A percentile compares a stretch with the other conserved stretches of the same genome.
These are phyloP conservation scores for Lucinisca nassula DNA, from an alignment of 2,888 invertebrate species.

Conservation along the genomic window DNA sequence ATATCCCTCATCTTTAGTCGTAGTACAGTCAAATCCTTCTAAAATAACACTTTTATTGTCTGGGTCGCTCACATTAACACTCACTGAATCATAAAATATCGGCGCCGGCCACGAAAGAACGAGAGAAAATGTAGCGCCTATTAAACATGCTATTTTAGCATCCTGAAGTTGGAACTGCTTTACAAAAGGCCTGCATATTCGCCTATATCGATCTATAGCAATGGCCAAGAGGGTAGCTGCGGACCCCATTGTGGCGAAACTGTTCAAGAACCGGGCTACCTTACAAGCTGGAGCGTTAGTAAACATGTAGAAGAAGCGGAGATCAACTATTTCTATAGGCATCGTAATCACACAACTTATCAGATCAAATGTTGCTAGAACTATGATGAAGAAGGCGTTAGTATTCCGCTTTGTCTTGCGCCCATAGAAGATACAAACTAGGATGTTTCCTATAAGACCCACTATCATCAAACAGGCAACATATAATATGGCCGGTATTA, in stretches of 20 bases:
- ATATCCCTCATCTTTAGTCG: conserved; percentile 43
- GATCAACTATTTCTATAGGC: conserved; percentile 47
- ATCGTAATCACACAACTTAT: conserved; percentile 27
- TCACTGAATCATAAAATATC: conserved; percentile 5
- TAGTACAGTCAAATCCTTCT: conserved; percentile 68
- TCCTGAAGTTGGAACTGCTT: conserved; percentile 15
- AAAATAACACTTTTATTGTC: neutral
- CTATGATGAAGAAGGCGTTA: conserved; percentile 29
- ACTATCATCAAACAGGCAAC: conserved; percentile 23
- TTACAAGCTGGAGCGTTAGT: conserved; percentile 28
- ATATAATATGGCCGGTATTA: conserved; percentile 36
- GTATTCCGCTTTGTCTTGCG: conserved; percentile 9
- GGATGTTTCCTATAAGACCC: conserved; percentile 34
- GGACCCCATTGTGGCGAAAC: conserved; percentile 20
- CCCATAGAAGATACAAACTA: conserved; percentile 33
- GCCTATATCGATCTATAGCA: conserved; percentile 26
- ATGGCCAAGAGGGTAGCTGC: conserved; percentile 24
- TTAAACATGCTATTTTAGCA: neutral
- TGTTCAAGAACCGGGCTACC: conserved; percentile 25
- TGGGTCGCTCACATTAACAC: neutral
- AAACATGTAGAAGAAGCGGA: conserved; percentile 20
- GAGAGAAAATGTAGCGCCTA: neutral
- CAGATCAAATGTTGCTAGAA: conserved; percentile 30
- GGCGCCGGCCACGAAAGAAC: conserved; percentile 1
- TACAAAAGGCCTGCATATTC: conserved; percentile 24